Evolutionary conservation across 2,888 invertebrate genomes (phyloP).

Genomic region (Copidosoma aretas): DNA sequence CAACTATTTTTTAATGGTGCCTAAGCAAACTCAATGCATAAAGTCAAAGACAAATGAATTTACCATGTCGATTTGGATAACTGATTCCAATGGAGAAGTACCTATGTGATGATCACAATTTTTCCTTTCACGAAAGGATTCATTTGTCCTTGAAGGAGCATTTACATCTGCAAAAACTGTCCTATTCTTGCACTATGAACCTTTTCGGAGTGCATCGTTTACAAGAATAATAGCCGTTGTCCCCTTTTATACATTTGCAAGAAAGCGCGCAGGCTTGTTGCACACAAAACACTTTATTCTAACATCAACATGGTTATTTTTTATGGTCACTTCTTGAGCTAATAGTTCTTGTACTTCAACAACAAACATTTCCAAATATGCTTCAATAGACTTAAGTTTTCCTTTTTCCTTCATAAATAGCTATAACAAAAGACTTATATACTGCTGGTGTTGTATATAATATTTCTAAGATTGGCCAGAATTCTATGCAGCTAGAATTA

Average conservation of each 20-base stretch:
- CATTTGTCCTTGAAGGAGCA: background rate
- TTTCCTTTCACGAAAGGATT: background rate
- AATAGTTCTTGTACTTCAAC: background rate
- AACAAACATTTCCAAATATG: constrained; percentile 3
- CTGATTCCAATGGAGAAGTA: constrained; percentile 23
- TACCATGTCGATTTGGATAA: constrained; percentile 37
- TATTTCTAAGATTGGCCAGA: constrained; percentile 41
- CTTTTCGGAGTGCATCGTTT: too few relatives aligned
- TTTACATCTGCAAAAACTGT: constrained; percentile 6
- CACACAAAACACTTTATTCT: constrained; percentile 39
- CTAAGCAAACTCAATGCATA: constrained; percentile 39
- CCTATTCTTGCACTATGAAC: too few relatives aligned
- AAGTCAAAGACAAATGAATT: constrained; percentile 33
- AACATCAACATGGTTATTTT: constrained; percentile 25
- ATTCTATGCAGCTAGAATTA: constrained; percentile 33
- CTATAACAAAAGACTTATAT: constrained; percentile 40
- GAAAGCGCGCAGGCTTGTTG: constrained; percentile 39
- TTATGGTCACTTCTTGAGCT: constrained; percentile 13
- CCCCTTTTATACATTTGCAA: constrained; percentile 39
- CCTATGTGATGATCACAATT: constrained; percentile 35
- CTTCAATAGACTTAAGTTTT: background rate
- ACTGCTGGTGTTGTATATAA: constrained; percentile 31
- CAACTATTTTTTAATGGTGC: constrained; percentile 33
- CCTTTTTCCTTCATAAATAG: constrained; percentile 1
- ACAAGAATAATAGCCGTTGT: constrained; percentile 39